Conservation (phyloP, 1,140 invertebrate genomes). For the Geopemphigus sp. region DNA sequence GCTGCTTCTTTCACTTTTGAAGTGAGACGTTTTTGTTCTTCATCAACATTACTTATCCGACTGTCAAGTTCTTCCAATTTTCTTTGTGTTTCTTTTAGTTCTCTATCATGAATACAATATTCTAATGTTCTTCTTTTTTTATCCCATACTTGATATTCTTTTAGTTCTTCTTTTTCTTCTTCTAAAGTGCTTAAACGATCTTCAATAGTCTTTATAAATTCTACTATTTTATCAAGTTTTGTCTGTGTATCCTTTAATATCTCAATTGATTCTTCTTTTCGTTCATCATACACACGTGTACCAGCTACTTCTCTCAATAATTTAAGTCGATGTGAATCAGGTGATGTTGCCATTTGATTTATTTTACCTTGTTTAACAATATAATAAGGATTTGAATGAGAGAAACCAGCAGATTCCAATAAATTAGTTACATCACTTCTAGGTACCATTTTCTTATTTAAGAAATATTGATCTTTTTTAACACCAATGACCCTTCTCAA, state of each 20-base stretch:
- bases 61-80: constrained; percentile 77
- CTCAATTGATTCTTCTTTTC: constrained; percentile 90
- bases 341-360: constrained; percentile 99
- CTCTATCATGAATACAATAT: constrained; percentile 97
- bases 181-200: constrained; percentile 93
- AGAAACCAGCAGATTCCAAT: constrained; percentile 97
- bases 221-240: constrained; percentile 96
- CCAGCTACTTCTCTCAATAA: constrained; percentile 94
- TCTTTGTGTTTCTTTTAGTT: constrained; percentile 89
- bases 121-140: constrained; percentile 91
- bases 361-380: constrained; percentile 99
- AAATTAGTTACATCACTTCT: constrained; percentile 97
- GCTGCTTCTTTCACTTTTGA: constrained; percentile 83
- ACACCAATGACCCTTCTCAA: constrained; percentile 93
- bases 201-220: constrained; percentile 97
- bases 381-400: constrained; percentile 99
- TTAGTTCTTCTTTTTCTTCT: constrained; percentile 98
- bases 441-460: constrained; percentile 98
- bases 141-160: constrained; percentile 99
- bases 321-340: constrained; percentile 94
- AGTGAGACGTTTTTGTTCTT: constrained; percentile 83
- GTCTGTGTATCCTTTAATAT: constrained; percentile 96
- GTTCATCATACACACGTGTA: constrained; percentile 95
- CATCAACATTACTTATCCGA: constrained; percentile 69
- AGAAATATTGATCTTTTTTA: constrained; percentile 99